Percentiles rank a stretch among this genome's conserved stretches.
These are phyloP conservation scores for Dasysyrphus albostriatus DNA, from an alignment of 2,888 invertebrate genomes.

Conservation along the genomic window DNA sequence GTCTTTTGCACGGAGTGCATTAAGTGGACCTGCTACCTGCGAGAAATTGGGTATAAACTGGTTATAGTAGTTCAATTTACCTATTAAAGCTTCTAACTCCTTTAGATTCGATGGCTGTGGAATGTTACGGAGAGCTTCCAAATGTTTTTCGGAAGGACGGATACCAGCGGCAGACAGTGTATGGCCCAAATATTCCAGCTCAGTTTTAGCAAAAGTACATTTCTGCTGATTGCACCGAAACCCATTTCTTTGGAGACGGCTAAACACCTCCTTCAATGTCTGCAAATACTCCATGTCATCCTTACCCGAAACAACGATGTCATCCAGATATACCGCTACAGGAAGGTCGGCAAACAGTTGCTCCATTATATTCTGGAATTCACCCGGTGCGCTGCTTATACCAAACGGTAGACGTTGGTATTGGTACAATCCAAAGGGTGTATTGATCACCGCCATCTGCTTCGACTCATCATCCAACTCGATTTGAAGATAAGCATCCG, in stretches of 20 bases:
- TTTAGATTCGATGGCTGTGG: neutral
- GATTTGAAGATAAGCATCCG: neutral
- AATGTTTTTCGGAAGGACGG: neutral
- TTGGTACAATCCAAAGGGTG: constrained; percentile 9
- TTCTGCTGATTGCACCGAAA: neutral
- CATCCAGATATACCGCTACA: neutral
- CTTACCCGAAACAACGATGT: constrained; percentile 11
- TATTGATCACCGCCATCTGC: constrained; percentile 13
- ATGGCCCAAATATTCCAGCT: neutral
- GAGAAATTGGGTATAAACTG: neutral
- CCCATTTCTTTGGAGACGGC: neutral
- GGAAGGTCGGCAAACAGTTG: constrained; percentile 15
- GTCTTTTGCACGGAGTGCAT: too few species aligned
- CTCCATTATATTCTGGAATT: constrained; percentile 29
- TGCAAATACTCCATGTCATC: neutral
- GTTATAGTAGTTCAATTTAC: neutral
- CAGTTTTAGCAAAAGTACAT: neutral
- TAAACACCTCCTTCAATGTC: neutral
- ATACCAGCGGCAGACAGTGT: neutral
- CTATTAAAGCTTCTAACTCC: neutral
- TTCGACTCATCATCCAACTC: constrained; percentile 11
- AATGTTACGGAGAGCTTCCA: neutral
- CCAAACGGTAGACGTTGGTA: constrained; percentile 1
- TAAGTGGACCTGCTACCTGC: neutral
- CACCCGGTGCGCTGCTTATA: constrained; percentile 11